Evolutionary conservation across 1,140 invertebrate genomes (phyloP).

Genomic region (Drosophila setifemur): DNA sequence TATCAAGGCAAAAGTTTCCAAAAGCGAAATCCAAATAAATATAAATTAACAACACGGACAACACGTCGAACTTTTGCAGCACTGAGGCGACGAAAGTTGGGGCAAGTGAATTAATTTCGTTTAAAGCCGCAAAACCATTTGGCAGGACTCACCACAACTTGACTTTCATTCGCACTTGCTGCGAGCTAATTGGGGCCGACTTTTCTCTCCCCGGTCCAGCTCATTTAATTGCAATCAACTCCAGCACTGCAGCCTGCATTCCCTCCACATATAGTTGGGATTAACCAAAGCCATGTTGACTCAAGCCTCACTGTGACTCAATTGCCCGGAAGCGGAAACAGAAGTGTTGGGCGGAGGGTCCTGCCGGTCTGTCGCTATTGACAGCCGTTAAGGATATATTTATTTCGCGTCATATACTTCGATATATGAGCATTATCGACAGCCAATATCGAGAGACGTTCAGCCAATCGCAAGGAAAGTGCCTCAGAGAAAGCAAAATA

Average conservation of each 20-base stretch:
- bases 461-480: neutral
- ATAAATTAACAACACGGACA: conserved; percentile 31
- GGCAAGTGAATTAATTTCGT: conserved; percentile 22
- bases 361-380: neutral
- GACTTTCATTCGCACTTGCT: conserved; percentile 60
- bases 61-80: conserved; percentile 13
- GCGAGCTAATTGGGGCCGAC: conserved; percentile 55
- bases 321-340: conserved; percentile 26
- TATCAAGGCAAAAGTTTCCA: conserved; percentile 19
- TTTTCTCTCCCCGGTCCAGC: conserved; percentile 1
- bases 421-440: conserved; percentile 35
- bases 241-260: conserved; percentile 5
- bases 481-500: neutral
- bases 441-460: conserved; percentile 2
- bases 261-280: neutral
- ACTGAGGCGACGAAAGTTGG: conserved; percentile 2
- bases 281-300: conserved; percentile 11
- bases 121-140: conserved; percentile 41
- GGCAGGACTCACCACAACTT: conserved; percentile 13
- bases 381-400: conserved; percentile 38
- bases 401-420: conserved; percentile 28
- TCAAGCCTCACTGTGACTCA: neutral
- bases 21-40: conserved; percentile 47
- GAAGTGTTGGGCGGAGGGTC: neutral
- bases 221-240: conserved; percentile 62